phyloP scores from a whole-genome alignment of 2,113 vertebrate genomes.

The Phycodurus eques region DNA sequence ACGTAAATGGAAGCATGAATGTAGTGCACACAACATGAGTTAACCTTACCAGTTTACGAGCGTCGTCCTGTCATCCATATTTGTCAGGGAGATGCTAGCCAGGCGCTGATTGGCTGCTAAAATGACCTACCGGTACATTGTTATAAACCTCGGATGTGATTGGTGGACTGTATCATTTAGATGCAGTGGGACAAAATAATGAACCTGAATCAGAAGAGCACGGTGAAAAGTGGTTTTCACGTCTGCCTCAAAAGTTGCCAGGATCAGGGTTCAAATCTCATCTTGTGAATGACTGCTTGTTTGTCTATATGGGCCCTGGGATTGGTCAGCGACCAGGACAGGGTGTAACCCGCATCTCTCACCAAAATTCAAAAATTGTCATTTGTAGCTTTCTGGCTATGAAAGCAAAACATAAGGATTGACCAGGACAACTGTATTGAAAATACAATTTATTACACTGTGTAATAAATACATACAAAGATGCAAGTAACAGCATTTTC shows the following conservation, averaged over 20 bases:
- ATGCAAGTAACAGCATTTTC: conserved; percentile 87
- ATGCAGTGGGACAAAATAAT: conserved; percentile 12
- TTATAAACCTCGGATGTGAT: conserved; percentile 14
- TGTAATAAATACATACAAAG: conserved; percentile 99
- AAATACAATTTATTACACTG: conserved; percentile 99
- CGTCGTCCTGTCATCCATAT: conserved; percentile 61
- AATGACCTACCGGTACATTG: conserved; percentile 16
- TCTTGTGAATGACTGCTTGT: no score
- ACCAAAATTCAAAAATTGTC: background rate
- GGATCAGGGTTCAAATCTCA: background rate
- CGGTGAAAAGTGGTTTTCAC: background rate
- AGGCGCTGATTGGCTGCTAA: conserved; percentile 57
- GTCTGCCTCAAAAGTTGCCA: background rate
- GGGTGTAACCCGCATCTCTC: no score
- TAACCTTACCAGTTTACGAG: conserved; percentile 59
- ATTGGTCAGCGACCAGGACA: no score
- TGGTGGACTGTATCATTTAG: conserved; percentile 34
- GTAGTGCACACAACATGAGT: background rate
- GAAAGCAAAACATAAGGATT: conserved; percentile 14
- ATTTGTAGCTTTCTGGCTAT: background rate
- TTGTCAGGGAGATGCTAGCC: conserved; percentile 37
- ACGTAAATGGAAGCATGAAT: no score
- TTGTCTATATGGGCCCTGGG: no score
- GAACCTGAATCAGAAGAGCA: background rate
- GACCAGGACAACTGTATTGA: conserved; percentile 78